Conservation (phyloP, 2,888 invertebrate species). For the Pardosa pseudoannulata region DNA sequence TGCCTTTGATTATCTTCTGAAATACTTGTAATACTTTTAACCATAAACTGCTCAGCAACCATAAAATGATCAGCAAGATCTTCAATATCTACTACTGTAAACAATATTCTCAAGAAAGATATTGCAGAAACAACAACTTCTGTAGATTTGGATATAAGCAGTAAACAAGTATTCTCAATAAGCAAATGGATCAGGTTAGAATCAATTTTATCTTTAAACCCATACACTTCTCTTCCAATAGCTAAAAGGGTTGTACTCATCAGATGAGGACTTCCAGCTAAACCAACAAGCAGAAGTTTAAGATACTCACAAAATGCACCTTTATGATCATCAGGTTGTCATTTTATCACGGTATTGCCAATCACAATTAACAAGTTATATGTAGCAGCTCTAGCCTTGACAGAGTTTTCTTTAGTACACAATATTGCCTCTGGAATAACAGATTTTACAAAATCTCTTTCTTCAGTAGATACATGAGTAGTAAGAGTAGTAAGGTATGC, state of each 20-base stretch:
- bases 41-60: conserved; percentile 26
- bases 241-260: conserved; percentile 86
- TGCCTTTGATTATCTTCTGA: conserved; percentile 89
- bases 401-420: conserved; percentile 89
- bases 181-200: conserved; percentile 82
- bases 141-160: conserved; percentile 82
- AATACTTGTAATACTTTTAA: conserved; percentile 84
- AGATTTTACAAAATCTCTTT: conserved; percentile 84
- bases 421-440: conserved; percentile 88
- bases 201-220: conserved; percentile 81
- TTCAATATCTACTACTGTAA: conserved; percentile 78
- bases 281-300: conserved; percentile 85
- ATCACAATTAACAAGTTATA: conserved; percentile 86
- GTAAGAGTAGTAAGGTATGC: conserved; percentile 86
- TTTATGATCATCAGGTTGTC: conserved; percentile 46
- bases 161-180: conserved; percentile 82
- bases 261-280: conserved; percentile 84
- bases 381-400: conserved; percentile 87
- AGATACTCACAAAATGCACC: conserved; percentile 83
- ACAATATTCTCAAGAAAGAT: conserved; percentile 83
- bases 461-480: conserved; percentile 82
- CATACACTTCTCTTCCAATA: conserved; percentile 85
- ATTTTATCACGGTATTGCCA: conserved; percentile 80
- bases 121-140: conserved; percentile 85
- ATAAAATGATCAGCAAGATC: conserved; percentile 75